Evolutionary conservation across 2,797 vertebrate genomes (phyloP).

Genomic region (Platalea minor): DNA sequence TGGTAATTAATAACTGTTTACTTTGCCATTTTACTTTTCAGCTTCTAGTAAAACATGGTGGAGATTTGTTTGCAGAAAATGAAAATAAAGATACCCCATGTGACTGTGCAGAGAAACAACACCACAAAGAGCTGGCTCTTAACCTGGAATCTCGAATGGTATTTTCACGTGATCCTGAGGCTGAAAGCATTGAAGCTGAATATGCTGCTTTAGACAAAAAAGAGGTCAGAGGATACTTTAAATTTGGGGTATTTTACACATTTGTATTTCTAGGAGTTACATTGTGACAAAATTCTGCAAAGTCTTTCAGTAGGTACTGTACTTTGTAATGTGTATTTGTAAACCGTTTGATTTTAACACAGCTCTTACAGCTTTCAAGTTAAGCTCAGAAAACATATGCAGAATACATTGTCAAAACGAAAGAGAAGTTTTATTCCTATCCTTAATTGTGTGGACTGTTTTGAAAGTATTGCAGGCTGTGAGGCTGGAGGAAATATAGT

Average conservation of each 20-base stretch:
- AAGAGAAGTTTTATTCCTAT: background rate
- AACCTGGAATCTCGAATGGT: slow-evolving; percentile 99
- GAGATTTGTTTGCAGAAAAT: slow-evolving; percentile 96
- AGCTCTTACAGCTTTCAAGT: background rate
- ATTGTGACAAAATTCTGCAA: background rate
- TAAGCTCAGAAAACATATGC: background rate
- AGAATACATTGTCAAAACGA: background rate
- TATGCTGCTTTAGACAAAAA: slow-evolving; percentile 96
- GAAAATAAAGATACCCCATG: slow-evolving; percentile 97
- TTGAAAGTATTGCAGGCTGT: background rate
- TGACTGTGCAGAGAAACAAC: slow-evolving; percentile 97
- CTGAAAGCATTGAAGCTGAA: slow-evolving; percentile 94
- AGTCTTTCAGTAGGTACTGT: background rate
- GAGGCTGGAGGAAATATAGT: background rate
- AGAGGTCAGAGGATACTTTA: slow-evolving; percentile 82
- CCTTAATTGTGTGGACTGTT: background rate
- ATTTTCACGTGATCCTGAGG: slow-evolving; percentile 93
- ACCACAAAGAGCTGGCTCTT: slow-evolving; percentile 96
- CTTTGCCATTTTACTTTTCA: slow-evolving; percentile 64
- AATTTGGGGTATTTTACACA: background rate
- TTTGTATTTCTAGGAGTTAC: background rate
- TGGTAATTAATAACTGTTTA: background rate
- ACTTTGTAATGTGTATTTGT: background rate
- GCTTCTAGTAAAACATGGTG: slow-evolving; percentile 91
- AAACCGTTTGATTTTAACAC: background rate